Evolutionary conservation across 2,113 vertebrate species (phyloP).

Genomic region (Entosphenus tridentatus): DNA sequence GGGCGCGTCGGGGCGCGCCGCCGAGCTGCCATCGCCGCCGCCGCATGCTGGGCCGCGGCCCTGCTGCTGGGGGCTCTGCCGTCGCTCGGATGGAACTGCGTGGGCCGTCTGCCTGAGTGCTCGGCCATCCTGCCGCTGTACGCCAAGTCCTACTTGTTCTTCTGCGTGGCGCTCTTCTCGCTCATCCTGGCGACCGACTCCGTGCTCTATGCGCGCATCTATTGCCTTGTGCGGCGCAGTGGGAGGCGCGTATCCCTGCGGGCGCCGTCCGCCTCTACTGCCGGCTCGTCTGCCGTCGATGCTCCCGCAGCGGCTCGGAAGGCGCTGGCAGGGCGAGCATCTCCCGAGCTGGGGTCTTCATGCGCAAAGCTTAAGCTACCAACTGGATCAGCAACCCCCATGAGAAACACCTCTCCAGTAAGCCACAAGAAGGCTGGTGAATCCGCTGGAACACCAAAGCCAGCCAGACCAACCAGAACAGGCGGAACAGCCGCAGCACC

Average conservation of each 20-base stretch:
- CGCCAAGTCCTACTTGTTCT: neutral
- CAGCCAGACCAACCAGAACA: too few species aligned
- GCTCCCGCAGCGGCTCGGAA: too few species aligned
- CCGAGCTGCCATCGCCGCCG: constrained; percentile 3
- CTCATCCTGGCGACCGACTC: neutral
- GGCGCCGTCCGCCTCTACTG: neutral
- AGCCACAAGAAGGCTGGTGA: too few species aligned
- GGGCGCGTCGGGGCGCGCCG: neutral
- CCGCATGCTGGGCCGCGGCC: constrained; percentile 1
- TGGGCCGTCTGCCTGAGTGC: neutral
- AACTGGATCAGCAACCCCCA: too few species aligned
- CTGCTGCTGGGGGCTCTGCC: neutral
- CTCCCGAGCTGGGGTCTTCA: too few species aligned
- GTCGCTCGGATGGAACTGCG: neutral
- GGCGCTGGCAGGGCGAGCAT: too few species aligned
- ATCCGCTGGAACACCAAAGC: too few species aligned
- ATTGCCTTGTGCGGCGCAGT: neutral
- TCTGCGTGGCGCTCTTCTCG: neutral
- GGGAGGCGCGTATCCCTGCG: neutral
- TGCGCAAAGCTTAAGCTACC: too few species aligned
- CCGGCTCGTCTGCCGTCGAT: too few species aligned
- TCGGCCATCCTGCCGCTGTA: constrained; percentile 2
- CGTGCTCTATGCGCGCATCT: neutral
- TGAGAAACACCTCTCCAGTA: too few species aligned
- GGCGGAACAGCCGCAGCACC: too few species aligned